A percentile compares a stretch with the other conserved stretches of the same genome.
These are phyloP conservation scores for Anoplopoma fimbria DNA, from an alignment of 2,113 vertebrate species.

Conservation along the genomic window DNA sequence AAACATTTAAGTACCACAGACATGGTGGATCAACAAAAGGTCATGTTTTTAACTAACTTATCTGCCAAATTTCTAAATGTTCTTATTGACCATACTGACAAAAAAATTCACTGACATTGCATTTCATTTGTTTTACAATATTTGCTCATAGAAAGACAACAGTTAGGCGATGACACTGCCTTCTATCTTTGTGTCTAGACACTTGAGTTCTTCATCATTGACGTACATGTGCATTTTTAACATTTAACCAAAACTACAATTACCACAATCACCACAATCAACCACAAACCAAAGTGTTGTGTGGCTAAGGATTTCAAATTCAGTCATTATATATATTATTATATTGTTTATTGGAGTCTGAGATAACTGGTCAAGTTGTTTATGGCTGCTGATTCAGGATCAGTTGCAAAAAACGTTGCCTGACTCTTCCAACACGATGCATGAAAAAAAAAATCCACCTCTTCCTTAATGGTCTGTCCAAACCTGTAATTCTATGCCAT, in stretches of 20 bases:
- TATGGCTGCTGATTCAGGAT: not conserved
- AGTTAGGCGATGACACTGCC: not conserved
- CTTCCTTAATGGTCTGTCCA: not conserved
- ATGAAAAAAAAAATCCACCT: not conserved
- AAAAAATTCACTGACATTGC: not conserved
- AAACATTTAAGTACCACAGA: not conserved
- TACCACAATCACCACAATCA: no score
- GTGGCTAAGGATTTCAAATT: no score
- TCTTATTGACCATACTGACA: not conserved
- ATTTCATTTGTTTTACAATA: not conserved
- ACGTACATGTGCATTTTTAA: not conserved
- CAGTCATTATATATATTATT: no score
- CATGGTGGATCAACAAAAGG: not conserved
- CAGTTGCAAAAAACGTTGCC: not conserved
- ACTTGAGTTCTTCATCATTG: not conserved
- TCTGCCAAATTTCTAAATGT: not conserved
- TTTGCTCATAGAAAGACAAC: not conserved
- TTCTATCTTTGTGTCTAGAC: not conserved
- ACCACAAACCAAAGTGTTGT: no score
- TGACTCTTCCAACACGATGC: not conserved
- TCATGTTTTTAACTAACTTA: not conserved
- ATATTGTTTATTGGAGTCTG: no score
- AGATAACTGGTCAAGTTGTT: not conserved
- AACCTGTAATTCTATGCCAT: not conserved
- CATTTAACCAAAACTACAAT: not conserved